Conservation (phyloP, 2,797 vertebrate species). For the Halcyon leucocephala region DNA sequence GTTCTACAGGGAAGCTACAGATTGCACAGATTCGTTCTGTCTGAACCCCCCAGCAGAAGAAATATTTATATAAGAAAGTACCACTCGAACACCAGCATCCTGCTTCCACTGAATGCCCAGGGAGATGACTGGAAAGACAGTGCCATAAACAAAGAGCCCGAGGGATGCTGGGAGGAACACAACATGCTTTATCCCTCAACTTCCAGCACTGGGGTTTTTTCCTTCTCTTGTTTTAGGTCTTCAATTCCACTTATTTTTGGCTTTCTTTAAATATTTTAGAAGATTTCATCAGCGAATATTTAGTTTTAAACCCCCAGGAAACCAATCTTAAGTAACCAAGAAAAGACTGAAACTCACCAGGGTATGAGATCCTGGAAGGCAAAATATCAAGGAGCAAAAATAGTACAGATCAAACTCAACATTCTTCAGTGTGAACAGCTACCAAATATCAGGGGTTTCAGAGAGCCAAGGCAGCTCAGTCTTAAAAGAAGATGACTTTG, state of each 20-base stretch:
- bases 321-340: background rate
- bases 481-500: background rate
- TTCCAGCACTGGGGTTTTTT: background rate
- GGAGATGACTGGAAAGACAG: background rate
- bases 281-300: background rate
- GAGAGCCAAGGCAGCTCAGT: background rate
- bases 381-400: background rate
- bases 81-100: background rate
- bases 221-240: background rate
- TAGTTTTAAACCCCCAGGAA: background rate
- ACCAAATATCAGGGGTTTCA: background rate
- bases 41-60: background rate
- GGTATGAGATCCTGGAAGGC: background rate
- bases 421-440: background rate
- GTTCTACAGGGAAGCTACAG: background rate
- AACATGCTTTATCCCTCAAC: background rate
- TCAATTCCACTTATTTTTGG: constrained; percentile 18
- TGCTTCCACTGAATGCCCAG: background rate
- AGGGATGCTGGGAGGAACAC: background rate
- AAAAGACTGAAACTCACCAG: background rate
- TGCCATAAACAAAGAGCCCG: background rate
- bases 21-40: background rate
- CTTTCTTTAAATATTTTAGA: constrained; percentile 31
- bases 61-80: constrained; percentile 39
- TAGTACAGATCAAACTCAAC: background rate